Percentiles rank a stretch among this genome's conserved stretches.
Conservation (phyloP, 1,140 invertebrate genomes). For the Eulimnadia texana region DNA sequence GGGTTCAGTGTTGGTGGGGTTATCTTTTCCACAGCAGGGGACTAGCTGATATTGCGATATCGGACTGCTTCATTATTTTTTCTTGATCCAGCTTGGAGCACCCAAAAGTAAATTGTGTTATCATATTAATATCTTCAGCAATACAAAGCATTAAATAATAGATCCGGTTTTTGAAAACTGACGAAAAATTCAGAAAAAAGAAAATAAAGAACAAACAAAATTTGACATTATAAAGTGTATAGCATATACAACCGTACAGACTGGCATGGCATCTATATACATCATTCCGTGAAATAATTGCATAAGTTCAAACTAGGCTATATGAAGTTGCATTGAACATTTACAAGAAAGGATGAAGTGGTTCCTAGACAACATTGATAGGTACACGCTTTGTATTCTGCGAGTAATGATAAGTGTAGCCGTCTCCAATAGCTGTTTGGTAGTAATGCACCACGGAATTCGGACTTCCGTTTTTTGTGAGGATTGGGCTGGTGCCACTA, state of each 20-base stretch:
- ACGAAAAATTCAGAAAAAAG: no score
- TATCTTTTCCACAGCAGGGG: background rate
- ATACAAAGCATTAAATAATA: no score
- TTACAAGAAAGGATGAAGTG: background rate
- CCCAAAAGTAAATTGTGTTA: no score
- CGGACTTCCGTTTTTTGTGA: background rate
- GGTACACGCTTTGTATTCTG: conserved; percentile 3
- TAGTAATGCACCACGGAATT: background rate
- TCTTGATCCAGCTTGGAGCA: no score
- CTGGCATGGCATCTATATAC: no score
- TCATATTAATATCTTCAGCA: no score
- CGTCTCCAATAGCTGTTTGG: background rate
- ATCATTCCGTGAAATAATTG: no score
- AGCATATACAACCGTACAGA: no score
- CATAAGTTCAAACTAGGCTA: no score
- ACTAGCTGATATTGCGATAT: background rate
- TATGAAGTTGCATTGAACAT: background rate
- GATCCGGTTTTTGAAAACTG: no score
- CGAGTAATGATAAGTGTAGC: conserved; percentile 4
- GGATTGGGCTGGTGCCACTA: conserved; percentile 6
- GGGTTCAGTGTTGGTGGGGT: background rate
- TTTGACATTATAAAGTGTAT: no score
- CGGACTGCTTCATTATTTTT: background rate
- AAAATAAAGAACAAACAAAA: no score
- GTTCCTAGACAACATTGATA: background rate